These are phyloP conservation scores for Ptilonorhynchus violaceus DNA, from an alignment of 2,113 vertebrate genomes.

Conservation along the genomic window DNA sequence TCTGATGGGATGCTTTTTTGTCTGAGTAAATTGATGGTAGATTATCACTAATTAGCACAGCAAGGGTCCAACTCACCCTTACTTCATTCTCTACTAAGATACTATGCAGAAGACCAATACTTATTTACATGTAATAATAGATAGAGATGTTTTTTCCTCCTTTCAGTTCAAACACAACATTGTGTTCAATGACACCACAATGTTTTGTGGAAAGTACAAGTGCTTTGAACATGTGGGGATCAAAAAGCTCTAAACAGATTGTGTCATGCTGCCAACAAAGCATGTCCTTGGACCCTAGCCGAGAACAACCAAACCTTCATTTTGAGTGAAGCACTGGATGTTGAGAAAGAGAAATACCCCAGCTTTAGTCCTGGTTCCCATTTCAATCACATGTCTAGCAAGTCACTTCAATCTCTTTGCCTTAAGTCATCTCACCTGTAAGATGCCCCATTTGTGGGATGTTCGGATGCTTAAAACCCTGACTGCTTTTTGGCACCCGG, in stretches of 20 bases:
- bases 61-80: neutral
- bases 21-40: neutral
- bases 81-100: neutral
- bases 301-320: slow-evolving; percentile 15
- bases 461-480: neutral
- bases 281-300: slow-evolving; percentile 25
- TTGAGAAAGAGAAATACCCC: neutral
- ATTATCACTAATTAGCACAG: neutral
- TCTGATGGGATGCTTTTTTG: neutral
- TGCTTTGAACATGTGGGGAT: slow-evolving; percentile 25
- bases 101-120: neutral
- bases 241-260: slow-evolving; percentile 24
- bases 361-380: neutral
- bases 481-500: neutral
- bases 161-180: slow-evolving; percentile 5
- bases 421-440: neutral
- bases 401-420: neutral
- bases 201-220: slow-evolving; percentile 45
- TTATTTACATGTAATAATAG: neutral
- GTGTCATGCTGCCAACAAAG: slow-evolving; percentile 8
- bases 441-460: neutral
- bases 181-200: neutral
- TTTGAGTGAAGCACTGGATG: neutral
- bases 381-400: neutral
- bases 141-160: neutral